Evolutionary conservation across 35 echinoderm and acorn worm genomes (phyloP).

Genomic region (Apostichopus parvimensis): DNA sequence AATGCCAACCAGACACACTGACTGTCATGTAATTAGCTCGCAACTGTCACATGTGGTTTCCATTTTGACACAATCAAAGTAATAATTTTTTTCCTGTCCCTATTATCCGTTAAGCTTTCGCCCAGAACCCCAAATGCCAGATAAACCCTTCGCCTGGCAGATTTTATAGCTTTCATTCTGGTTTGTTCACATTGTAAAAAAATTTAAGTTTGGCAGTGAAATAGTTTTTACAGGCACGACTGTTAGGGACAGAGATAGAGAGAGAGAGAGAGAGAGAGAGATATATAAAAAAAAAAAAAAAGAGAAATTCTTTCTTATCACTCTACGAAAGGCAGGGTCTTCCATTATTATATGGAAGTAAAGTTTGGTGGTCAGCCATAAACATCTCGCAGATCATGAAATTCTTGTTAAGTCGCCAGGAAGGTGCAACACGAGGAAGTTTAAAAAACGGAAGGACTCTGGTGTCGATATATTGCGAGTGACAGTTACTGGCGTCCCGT

Average conservation of each 20-base stretch:
- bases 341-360: slow-evolving; percentile 39
- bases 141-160: slow-evolving; percentile 46
- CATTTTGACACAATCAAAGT: slow-evolving; percentile 61
- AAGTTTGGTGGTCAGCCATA: slow-evolving; percentile 53
- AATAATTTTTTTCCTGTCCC: slow-evolving; percentile 45
- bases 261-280: too few species aligned
- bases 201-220: slow-evolving; percentile 60
- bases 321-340: slow-evolving; percentile 29
- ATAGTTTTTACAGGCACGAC: slow-evolving; percentile 40
- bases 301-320: slow-evolving; percentile 40
- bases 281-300: too few species aligned
- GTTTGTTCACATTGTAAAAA: slow-evolving; percentile 64
- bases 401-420: slow-evolving; percentile 56
- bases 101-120: slow-evolving; percentile 55
- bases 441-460: slow-evolving; percentile 10
- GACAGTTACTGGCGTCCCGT: slow-evolving; percentile 43
- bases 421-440: slow-evolving; percentile 45
- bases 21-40: slow-evolving; percentile 58
- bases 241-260: background rate
- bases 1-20: slow-evolving; percentile 49
- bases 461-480: slow-evolving; percentile 40
- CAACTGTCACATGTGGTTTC: slow-evolving; percentile 59
- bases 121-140: slow-evolving; percentile 61
- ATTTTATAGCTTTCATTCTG: slow-evolving; percentile 49
- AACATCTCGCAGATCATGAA: slow-evolving; percentile 39